Conservation (phyloP, 1,140 invertebrate genomes). For the Diorhabda elongata region DNA sequence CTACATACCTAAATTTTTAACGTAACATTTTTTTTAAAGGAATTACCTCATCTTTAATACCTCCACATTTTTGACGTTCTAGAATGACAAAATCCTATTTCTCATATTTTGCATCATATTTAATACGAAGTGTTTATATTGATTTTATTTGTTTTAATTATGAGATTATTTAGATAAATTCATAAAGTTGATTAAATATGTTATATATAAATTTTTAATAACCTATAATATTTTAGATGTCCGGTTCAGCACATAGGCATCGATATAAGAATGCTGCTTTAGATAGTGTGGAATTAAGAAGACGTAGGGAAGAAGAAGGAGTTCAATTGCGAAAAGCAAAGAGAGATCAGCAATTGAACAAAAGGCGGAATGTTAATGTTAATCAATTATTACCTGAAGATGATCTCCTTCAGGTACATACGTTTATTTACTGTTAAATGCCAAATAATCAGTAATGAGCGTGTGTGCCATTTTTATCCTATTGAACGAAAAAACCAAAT, state of each 20-base stretch:
- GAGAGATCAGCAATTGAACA: conserved; percentile 87
- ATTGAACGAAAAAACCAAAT: too few species aligned
- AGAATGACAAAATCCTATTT: not conserved
- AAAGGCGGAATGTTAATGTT: conserved; percentile 80
- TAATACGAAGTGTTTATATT: not conserved
- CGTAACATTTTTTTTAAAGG: not conserved
- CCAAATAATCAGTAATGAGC: too few species aligned
- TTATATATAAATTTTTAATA: too few species aligned
- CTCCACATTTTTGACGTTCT: conserved; percentile 13
- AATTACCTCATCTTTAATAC: conserved; percentile 5
- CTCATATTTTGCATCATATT: conserved; percentile 2
- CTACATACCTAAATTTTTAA: not conserved
- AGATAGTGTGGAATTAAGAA: conserved; percentile 86
- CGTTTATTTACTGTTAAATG: not conserved
- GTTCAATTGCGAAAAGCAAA: conserved; percentile 94
- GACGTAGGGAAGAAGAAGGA: conserved; percentile 92
- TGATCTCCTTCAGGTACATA: conserved; percentile 44
- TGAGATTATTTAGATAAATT: too few species aligned
- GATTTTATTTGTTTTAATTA: too few species aligned
- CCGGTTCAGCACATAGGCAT: conserved; percentile 76
- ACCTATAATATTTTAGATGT: conserved; percentile 58
- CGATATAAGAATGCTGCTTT: conserved; percentile 93
- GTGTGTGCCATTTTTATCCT: too few species aligned
- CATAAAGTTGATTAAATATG: too few species aligned
- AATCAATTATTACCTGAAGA: conserved; percentile 54